These are phyloP conservation scores for Cyclura pinguis DNA, from an alignment of 2,797 vertebrate species.

Conservation along the genomic window DNA sequence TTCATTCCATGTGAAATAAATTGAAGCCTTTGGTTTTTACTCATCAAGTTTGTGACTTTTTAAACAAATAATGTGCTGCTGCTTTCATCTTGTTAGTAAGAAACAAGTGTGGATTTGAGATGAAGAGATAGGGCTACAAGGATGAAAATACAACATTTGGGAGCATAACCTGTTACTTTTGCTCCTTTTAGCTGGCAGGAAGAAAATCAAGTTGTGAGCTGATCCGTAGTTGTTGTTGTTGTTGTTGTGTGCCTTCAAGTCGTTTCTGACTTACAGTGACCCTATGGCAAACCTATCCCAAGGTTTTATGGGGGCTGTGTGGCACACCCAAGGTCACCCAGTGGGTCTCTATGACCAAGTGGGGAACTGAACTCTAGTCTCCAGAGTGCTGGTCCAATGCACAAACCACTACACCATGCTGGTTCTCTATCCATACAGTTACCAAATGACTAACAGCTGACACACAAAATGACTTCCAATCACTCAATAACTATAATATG, in stretches of 20 bases:
- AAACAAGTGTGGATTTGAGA: not conserved
- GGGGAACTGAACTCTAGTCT: too few species aligned
- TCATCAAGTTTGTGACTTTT: not conserved
- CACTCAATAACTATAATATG: not conserved
- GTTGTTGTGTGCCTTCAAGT: too few species aligned
- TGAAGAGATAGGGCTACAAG: not conserved
- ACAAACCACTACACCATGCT: too few species aligned
- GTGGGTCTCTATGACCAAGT: too few species aligned
- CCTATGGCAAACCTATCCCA: too few species aligned
- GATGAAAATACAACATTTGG: slow-evolving; percentile 10
- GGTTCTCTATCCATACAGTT: not conserved
- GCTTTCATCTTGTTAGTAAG: not conserved
- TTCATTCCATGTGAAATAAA: not conserved
- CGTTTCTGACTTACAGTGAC: too few species aligned
- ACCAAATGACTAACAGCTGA: too few species aligned
- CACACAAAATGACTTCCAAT: not conserved
- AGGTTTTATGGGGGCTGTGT: too few species aligned
- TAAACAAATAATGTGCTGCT: not conserved
- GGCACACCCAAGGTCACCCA: too few species aligned
- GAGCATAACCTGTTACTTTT: not conserved
- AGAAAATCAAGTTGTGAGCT: not conserved
- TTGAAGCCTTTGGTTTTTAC: not conserved
- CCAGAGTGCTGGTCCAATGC: too few species aligned
- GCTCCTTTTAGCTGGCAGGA: not conserved
- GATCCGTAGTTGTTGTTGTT: not conserved